Evolutionary conservation across 2,113 vertebrate genomes (phyloP).

Genomic region (Cricetomys ansorgei): DNA sequence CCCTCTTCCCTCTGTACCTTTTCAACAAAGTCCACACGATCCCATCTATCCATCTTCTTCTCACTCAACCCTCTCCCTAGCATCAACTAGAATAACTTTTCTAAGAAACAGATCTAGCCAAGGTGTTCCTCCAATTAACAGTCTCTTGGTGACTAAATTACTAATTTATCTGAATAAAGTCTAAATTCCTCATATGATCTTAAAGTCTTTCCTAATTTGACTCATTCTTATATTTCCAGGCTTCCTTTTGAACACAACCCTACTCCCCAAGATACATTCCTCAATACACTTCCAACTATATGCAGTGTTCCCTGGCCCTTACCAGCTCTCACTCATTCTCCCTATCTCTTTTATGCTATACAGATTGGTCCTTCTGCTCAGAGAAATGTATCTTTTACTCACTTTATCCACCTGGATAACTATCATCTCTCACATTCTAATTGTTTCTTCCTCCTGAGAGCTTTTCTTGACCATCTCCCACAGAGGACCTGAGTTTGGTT

Average conservation of each 20-base stretch:
- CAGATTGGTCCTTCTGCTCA: not conserved
- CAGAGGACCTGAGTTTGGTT: not conserved
- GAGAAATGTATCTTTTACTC: not conserved
- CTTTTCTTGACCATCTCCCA: not conserved
- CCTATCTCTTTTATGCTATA: not conserved
- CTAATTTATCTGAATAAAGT: not conserved
- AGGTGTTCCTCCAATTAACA: not conserved
- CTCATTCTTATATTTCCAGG: not conserved
- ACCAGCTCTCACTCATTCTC: not conserved
- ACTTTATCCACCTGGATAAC: not conserved
- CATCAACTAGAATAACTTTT: not conserved
- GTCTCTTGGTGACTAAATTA: not conserved
- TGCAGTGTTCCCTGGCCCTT: not conserved
- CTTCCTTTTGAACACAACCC: not conserved
- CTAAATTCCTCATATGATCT: not conserved
- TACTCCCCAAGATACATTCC: not conserved
- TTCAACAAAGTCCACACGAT: not conserved
- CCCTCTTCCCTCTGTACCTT: not conserved
- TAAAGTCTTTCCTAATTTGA: not conserved
- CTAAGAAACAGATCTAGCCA: slow-evolving; percentile 9
- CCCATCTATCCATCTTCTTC: not conserved
- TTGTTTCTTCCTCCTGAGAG: not conserved
- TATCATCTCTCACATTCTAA: not conserved
- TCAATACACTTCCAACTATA: not conserved
- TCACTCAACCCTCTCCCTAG: not conserved